Base-by-base conservation (phyloP, 2,888 invertebrate genomes). In the Terebella lapidaria region DNA sequence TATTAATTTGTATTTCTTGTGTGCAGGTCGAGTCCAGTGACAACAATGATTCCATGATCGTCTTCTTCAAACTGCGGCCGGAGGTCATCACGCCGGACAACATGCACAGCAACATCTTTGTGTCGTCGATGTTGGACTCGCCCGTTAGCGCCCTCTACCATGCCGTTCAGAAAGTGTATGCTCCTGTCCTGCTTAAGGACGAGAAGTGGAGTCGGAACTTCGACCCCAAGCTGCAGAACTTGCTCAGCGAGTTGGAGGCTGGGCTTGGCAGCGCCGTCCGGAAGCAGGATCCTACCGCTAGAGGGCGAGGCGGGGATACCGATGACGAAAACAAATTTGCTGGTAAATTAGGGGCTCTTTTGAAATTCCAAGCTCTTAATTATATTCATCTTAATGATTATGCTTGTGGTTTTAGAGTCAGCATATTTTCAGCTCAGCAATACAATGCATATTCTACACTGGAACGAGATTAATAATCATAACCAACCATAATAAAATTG, bases 31-130 rank as follows among this genome's bases (percentile, higher is more conserved):
- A 49, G 24, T 5, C 49, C 15, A 5, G 22, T 10, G 49, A 49
- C 22, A n/a, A 15, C 49, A 49, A 47, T 15, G 42, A 55, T 10
- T 18, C n/a, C 22, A 22, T 54, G 15, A 54, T 80, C 54, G 83
- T 87, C 2, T 88, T 88, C 77, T 86, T 85, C 74, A 88, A 88
- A 81, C 81, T 81, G 4, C 79, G 80, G 60, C 85, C 86, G n/a
- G 82, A 82, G 22, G 80, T 83, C 10, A 82, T 87, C 52, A 85
- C 85, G 15, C 83, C 84, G 10, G 85, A 86, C 51, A 87, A 87
- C 73, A 77, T 87, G 55, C 81, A 84, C 62, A 79, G 79, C 25
- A 82, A 83, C 62, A 79, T 88, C 47, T 84, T 85, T 70, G 83
- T 87, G 3, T 84, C 86, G 2, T 85, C 87, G 1, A 81, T 87